Base-by-base conservation (phyloP, 2,113 vertebrate genomes). In the Amphiprion percula region DNA sequence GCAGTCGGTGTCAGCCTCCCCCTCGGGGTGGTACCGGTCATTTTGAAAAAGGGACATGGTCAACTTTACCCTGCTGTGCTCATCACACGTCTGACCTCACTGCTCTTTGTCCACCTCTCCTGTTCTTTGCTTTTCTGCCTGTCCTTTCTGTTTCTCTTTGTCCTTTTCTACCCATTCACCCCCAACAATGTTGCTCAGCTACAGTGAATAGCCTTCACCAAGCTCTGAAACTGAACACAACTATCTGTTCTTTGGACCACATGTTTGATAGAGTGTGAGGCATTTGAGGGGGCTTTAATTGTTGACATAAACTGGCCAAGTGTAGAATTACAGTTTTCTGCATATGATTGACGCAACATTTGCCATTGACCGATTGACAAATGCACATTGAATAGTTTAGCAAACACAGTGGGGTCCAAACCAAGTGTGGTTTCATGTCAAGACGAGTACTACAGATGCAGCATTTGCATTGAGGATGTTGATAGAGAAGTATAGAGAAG, bases 101-200 rank as follows among this genome's bases (percentile, higher is more conserved):
- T 50, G 39, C 77, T 83, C 68, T 79, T 73, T 81, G 33, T 87
- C 75, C 71, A 76, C 66, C 23, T 68, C 23, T 73, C 19, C 24
- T 19, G 68, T 44, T 15, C 11, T 39, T 65, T 41, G 64, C 53
- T 82, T 67, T 82, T 37, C n/a, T 47, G 2, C 21, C 21, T 52
- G 64, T 84, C 65, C 23, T 60, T 68, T 73, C 59, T 14, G 0
- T 66, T 78, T 65, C 68, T 30, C 79, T 33, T 28, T 81, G 64
- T 84, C 26, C 59, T 70, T 88, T 72, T 10, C 33, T 54, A 47
- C 30, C 49, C 14, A 39, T 66, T 50, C 73, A 23, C 63, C 71
- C 69, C 50, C 54, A 17, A 44, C 30, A 64, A 33, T 33, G 62
- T 63, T 64, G 66, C 78, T 74, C 46, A 74, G 55, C 23, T 19